A percentile compares a stretch with the other conserved stretches of the same genome.
Evolutionary conservation across 2,888 invertebrate species (phyloP).

Genomic region (Tachina lurida): DNA sequence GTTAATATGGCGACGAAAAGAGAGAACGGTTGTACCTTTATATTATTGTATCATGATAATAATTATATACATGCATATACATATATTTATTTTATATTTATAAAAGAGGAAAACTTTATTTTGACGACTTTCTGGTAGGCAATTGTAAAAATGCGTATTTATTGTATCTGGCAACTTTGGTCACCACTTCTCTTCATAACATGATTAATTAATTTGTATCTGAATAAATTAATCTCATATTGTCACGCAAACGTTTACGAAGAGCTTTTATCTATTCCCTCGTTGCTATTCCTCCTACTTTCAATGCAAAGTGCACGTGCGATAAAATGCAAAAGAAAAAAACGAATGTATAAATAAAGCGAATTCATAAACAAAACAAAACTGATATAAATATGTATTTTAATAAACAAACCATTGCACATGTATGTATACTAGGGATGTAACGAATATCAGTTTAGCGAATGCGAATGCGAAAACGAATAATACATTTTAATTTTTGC

Average conservation of each 20-base stretch:
- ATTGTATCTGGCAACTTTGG: conserved; percentile 15
- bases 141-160: neutral
- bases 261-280: conserved; percentile 15
- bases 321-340: conserved; percentile 35
- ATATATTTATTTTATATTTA: too few relatives aligned
- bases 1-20: too few relatives aligned
- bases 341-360: neutral
- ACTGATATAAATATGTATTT: conserved; percentile 4
- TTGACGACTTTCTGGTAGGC: neutral
- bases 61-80: too few relatives aligned
- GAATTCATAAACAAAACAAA: neutral
- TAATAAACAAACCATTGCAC: conserved; percentile 15
- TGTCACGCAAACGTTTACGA: conserved; percentile 54
- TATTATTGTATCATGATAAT: too few relatives aligned
- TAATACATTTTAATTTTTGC: too few relatives aligned
- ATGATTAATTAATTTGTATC: conserved; percentile 31
- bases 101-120: neutral
- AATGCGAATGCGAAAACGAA: too few relatives aligned
- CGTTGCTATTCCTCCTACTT: conserved; percentile 28
- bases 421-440: neutral
- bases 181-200: neutral
- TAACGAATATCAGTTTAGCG: too few relatives aligned
- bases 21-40: too few relatives aligned
- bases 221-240: conserved; percentile 39
- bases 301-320: conserved; percentile 52